A percentile compares a stretch with the other conserved stretches of the same genome.
phyloP scores from a whole-genome alignment of 2,113 vertebrate genomes.

The Caranx ignobilis region DNA sequence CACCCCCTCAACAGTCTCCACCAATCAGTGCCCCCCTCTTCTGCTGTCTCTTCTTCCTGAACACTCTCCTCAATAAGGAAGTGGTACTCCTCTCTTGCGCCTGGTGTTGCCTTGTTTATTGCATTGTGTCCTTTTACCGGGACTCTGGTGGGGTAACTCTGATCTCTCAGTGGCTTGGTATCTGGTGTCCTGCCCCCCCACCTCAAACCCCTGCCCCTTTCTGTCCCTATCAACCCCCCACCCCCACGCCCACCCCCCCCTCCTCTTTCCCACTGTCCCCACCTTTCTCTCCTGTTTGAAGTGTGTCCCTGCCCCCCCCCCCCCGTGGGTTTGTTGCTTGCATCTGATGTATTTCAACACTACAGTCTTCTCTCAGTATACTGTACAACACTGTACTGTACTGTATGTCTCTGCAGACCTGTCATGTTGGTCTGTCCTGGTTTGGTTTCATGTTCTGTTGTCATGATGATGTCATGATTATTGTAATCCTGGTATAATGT shows the following conservation, averaged over 20 bases:
- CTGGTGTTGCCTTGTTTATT: conserved; percentile 78
- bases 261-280: conserved; percentile 22
- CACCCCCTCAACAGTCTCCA: conserved; percentile 48
- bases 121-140: conserved; percentile 72
- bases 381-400: conserved; percentile 66
- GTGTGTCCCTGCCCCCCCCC: conserved; percentile 63
- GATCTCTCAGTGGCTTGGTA: conserved; percentile 65
- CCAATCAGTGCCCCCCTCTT: conserved; percentile 63
- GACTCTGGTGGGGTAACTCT: conserved; percentile 69
- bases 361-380: conserved; percentile 72
- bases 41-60: conserved; percentile 65
- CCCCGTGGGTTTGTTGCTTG: conserved; percentile 86
- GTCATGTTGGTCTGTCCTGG: conserved; percentile 80
- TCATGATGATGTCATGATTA: conserved; percentile 34
- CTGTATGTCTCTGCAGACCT: conserved; percentile 79
- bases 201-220: conserved; percentile 14
- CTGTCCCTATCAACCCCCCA: conserved; percentile 11
- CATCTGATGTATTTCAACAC: conserved; percentile 80
- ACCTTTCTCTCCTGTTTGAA: conserved; percentile 78
- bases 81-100: conserved; percentile 67
- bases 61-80: conserved; percentile 75
- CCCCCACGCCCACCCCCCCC: no score
- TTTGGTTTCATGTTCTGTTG: conserved; percentile 79
- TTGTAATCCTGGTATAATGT: conserved; percentile 45
- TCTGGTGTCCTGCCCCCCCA: conserved; percentile 54